Percentiles rank a stretch among this genome's conserved stretches.
These are phyloP conservation scores for Hypomesus transpacificus DNA, from an alignment of 2,113 vertebrate species.

Conservation along the genomic window DNA sequence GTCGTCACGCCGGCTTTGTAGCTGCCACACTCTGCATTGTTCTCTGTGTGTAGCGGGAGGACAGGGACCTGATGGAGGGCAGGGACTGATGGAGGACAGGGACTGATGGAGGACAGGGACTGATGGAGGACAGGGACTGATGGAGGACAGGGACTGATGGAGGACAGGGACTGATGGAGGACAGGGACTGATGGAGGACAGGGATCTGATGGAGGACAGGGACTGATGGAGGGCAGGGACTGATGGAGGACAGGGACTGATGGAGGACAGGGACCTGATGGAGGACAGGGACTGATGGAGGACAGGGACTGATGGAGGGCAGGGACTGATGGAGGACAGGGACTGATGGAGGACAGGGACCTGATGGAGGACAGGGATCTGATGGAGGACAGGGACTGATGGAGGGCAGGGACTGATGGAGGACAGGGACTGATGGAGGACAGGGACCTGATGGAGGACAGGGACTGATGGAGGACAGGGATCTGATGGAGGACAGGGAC, in stretches of 20 bases:
- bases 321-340: slow-evolving; percentile 52
- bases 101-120: slow-evolving; percentile 51
- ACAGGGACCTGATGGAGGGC: slow-evolving; percentile 52
- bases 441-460: slow-evolving; percentile 51
- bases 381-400: slow-evolving; percentile 47
- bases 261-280: slow-evolving; percentile 51
- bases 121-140: slow-evolving; percentile 45
- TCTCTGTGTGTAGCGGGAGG: slow-evolving; percentile 48
- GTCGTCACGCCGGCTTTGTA: slow-evolving; percentile 74
- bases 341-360: slow-evolving; percentile 40
- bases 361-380: slow-evolving; percentile 45
- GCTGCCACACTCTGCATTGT: slow-evolving; percentile 61
- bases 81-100: slow-evolving; percentile 38
- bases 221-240: slow-evolving; percentile 42
- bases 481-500: slow-evolving; percentile 47
- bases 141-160: slow-evolving; percentile 47
- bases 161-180: slow-evolving; percentile 52
- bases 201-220: slow-evolving; percentile 53
- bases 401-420: slow-evolving; percentile 50
- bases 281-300: slow-evolving; percentile 45
- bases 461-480: slow-evolving; percentile 37
- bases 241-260: slow-evolving; percentile 47
- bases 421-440: slow-evolving; percentile 41
- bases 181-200: slow-evolving; percentile 46
- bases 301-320: slow-evolving; percentile 53